phyloP scores from a whole-genome alignment of 2,113 vertebrate genomes.

The Varanus komodoensis region DNA sequence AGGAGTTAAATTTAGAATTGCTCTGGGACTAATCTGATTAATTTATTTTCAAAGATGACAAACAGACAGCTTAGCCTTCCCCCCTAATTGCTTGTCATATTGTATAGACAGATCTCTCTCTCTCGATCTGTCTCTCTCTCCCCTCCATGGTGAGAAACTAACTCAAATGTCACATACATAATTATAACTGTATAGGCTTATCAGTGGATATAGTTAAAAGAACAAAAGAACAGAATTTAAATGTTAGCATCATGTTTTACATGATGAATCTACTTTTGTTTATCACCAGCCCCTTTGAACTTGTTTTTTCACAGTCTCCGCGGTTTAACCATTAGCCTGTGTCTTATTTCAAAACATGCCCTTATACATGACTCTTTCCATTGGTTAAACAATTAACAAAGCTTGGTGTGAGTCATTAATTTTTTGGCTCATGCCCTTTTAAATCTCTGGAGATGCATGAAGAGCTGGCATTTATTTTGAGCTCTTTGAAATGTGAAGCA shows the following conservation, averaged over 20 bases:
- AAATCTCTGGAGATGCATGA: slow-evolving; percentile 57
- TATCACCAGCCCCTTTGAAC: slow-evolving; percentile 43
- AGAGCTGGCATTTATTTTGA: slow-evolving; percentile 67
- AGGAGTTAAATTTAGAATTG: slow-evolving; percentile 46
- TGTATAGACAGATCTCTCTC: slow-evolving; percentile 58
- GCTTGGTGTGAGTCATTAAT: slow-evolving; percentile 49
- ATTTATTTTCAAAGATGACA: slow-evolving; percentile 62
- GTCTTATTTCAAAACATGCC: slow-evolving; percentile 58
- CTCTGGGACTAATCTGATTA: slow-evolving; percentile 51
- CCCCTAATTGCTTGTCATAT: slow-evolving; percentile 60
- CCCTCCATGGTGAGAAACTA: slow-evolving; percentile 36
- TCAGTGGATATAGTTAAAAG: slow-evolving; percentile 47
- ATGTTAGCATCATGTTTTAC: slow-evolving; percentile 48
- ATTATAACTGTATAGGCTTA: slow-evolving; percentile 15
- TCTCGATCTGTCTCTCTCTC: neutral
- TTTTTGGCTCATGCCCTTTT: slow-evolving; percentile 53
- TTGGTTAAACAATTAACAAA: slow-evolving; percentile 72
- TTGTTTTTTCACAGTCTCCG: slow-evolving; percentile 42
- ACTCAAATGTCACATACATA: slow-evolving; percentile 43
- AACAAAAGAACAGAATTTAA: slow-evolving; percentile 28
- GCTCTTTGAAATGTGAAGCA: slow-evolving; percentile 66
- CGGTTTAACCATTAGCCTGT: slow-evolving; percentile 57
- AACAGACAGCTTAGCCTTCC: slow-evolving; percentile 38
- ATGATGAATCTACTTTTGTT: slow-evolving; percentile 32
- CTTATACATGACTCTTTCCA: slow-evolving; percentile 60